Percentiles rank a stretch among this genome's conserved stretches.
Evolutionary conservation across 2,888 invertebrate species (phyloP).

Genomic region (Drosophila nr. fundita): DNA sequence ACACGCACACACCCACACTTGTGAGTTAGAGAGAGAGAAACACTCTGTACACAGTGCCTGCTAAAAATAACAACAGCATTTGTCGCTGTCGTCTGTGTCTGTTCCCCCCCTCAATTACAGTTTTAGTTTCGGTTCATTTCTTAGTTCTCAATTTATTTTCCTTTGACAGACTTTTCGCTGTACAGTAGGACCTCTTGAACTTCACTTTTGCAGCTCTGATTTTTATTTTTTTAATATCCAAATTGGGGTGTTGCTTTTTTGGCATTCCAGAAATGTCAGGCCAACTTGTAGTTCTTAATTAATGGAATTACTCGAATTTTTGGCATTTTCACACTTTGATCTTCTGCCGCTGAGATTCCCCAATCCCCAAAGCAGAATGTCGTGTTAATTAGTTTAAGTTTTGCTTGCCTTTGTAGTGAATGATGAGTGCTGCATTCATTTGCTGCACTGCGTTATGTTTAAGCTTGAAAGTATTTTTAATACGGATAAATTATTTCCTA

Average conservation of each 20-base stretch:
- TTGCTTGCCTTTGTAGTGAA: conserved; percentile 1
- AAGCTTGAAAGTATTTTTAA: neutral
- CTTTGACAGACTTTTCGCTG: conserved; percentile 27
- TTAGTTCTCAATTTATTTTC: conserved; percentile 20
- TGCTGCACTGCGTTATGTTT: neutral
- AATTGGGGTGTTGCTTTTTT: conserved; percentile 9
- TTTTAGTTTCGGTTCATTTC: conserved; percentile 11
- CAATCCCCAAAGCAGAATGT: neutral
- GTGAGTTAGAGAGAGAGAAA: conserved; percentile 15
- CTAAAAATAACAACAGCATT: conserved; percentile 65
- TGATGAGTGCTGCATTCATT: neutral
- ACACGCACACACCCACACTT: conserved; percentile 6
- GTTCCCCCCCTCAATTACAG: conserved; percentile 1
- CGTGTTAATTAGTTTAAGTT: conserved; percentile 6
- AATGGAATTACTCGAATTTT: conserved; percentile 25
- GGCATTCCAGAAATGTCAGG: conserved; percentile 26
- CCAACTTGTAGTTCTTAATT: conserved; percentile 47
- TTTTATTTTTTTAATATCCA: conserved; percentile 5
- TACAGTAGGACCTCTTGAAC: conserved; percentile 17
- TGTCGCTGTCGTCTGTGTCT: conserved; percentile 9
- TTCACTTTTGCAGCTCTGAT: conserved; percentile 25
- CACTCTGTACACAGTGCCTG: conserved; percentile 15
- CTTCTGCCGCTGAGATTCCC: conserved; percentile 3
- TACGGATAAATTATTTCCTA: neutral
- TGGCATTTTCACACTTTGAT: conserved; percentile 47